A percentile compares a stretch with the other conserved stretches of the same genome.
Conservation (phyloP, 2,888 invertebrate species). For the Eupithecia tripunctaria region DNA sequence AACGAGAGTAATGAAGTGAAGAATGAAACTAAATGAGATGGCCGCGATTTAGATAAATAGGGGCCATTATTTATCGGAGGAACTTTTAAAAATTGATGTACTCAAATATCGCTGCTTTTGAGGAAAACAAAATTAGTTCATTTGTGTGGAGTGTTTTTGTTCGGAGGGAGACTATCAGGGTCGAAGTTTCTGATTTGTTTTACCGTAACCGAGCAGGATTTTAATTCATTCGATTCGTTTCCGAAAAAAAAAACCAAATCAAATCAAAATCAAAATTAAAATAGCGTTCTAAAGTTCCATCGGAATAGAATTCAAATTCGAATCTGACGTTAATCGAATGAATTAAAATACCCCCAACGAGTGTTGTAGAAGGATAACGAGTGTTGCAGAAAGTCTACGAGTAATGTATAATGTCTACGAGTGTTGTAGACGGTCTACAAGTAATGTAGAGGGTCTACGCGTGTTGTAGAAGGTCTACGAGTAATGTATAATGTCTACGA, state of each 20-base stretch:
- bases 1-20: slow-evolving; percentile 19
- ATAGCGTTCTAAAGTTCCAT: too few relatives aligned
- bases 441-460: background rate
- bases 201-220: too few relatives aligned
- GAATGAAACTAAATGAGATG: slow-evolving; percentile 13
- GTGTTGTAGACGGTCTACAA: background rate
- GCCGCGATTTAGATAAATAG: slow-evolving; percentile 7
- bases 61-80: background rate
- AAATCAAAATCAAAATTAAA: too few relatives aligned
- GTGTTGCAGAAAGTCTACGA: background rate
- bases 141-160: too few relatives aligned
- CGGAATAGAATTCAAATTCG: too few relatives aligned
- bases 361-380: background rate
- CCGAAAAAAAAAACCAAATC: too few relatives aligned
- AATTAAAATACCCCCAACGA: background rate
- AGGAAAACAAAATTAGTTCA: too few relatives aligned
- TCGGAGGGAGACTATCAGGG: too few relatives aligned
- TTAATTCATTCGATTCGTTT: too few relatives aligned
- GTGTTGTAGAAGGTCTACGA: background rate
- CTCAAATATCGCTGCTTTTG: too few relatives aligned
- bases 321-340: too few relatives aligned
- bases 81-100: background rate
- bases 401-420: background rate
- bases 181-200: too few relatives aligned
- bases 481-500: background rate